Evolutionary conservation across 2,888 invertebrate species (phyloP).

Genomic region (Dolomedes plantarius): DNA sequence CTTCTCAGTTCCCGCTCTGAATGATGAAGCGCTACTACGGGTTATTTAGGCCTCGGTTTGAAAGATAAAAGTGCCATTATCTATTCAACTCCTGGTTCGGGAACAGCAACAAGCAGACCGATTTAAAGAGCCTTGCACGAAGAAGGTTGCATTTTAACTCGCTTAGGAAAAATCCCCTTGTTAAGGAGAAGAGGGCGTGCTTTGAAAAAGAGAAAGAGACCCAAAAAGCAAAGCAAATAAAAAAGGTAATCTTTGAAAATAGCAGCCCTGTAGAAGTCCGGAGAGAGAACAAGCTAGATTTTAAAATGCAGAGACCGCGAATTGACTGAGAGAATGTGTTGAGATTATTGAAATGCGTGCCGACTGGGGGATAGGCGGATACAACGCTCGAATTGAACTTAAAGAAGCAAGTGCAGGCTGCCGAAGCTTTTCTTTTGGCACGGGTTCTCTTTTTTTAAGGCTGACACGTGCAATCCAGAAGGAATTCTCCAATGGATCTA

Average conservation of each 20-base stretch:
- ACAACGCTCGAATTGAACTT: conserved; percentile 53
- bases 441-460: conserved; percentile 41
- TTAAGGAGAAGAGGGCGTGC: conserved; percentile 36
- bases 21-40: neutral
- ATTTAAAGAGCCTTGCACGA: conserved; percentile 42
- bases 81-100: conserved; percentile 32
- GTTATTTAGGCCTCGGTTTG: neutral
- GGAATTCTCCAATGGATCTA: conserved; percentile 67
- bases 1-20: too few species aligned
- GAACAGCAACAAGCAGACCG: conserved; percentile 50
- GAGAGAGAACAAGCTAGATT: conserved; percentile 41
- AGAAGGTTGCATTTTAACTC: conserved; percentile 47
- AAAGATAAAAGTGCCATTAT: conserved; percentile 62
- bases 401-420: conserved; percentile 45
- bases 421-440: conserved; percentile 45
- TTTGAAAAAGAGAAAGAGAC: neutral
- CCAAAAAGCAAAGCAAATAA: neutral
- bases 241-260: conserved; percentile 51
- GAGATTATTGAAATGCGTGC: conserved; percentile 70
- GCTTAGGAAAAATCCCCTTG: conserved; percentile 63
- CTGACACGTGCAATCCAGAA: conserved; percentile 56
- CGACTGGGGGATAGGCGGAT: conserved; percentile 51
- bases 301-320: conserved; percentile 64
- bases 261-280: conserved; percentile 26
- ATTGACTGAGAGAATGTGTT: conserved; percentile 65